Evolutionary conservation across 1,140 invertebrate genomes (phyloP).

Genomic region (Rhagoletis pomonella): DNA sequence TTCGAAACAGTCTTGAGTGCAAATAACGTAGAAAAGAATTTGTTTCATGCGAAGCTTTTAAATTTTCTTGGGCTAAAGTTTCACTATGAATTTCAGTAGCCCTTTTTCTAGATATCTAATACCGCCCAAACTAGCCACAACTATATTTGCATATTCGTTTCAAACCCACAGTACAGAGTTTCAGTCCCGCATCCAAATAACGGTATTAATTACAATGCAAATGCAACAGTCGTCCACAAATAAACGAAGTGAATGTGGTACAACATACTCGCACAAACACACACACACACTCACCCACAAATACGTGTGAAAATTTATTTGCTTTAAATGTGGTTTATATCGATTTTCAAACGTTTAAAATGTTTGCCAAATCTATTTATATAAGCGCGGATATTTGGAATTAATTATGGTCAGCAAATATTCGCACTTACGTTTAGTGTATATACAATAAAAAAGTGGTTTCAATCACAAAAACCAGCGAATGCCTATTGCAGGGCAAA

Average conservation of each 20-base stretch:
- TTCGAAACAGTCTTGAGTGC: too few relatives aligned
- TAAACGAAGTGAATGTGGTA: background rate
- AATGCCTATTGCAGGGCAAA: background rate
- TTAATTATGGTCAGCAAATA: too few relatives aligned
- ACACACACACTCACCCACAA: background rate
- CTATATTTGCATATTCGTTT: background rate
- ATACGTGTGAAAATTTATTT: background rate
- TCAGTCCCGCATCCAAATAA: background rate
- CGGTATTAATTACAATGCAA: constrained; percentile 14
- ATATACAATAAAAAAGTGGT: background rate
- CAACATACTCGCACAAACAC: background rate
- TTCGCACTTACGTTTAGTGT: too few relatives aligned
- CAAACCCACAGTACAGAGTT: background rate
- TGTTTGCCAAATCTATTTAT: background rate
- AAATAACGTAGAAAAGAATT: too few relatives aligned
- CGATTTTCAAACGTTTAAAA: background rate
- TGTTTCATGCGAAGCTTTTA: too few relatives aligned
- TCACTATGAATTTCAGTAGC: too few relatives aligned
- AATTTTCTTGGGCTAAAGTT: too few relatives aligned
- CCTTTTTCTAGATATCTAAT: too few relatives aligned
- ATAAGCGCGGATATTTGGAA: too few relatives aligned
- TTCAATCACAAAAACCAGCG: too few relatives aligned
- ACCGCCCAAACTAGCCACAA: too few relatives aligned
- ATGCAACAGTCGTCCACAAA: constrained; percentile 23
- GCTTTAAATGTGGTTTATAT: background rate